Evolutionary conservation across 2,797 vertebrate species (phyloP).

Genomic region (Sparidentex hasta): DNA sequence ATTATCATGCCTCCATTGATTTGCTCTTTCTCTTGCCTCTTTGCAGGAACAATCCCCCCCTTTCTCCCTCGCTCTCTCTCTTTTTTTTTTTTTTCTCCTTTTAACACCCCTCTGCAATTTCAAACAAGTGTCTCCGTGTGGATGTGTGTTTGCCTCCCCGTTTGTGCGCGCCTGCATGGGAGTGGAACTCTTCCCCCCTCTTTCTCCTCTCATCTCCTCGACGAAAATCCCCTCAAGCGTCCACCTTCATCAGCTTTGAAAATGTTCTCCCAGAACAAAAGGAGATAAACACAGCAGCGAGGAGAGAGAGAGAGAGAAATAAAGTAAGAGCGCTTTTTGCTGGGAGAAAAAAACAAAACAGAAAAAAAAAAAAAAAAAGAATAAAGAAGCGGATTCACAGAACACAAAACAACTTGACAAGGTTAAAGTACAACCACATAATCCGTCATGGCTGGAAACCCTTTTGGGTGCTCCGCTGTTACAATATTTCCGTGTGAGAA

Average conservation of each 20-base stretch:
- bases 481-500: slow-evolving; percentile 10
- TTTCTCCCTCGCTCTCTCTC: neutral
- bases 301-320: slow-evolving; percentile 5
- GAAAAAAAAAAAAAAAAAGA: neutral
- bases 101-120: slow-evolving; percentile 58
- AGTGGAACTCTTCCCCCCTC: slow-evolving; percentile 18
- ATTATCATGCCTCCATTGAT: slow-evolving; percentile 78
- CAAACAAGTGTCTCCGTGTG: slow-evolving; percentile 55
- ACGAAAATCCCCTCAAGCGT: slow-evolving; percentile 63
- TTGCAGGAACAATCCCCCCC: slow-evolving; percentile 47
- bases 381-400: slow-evolving; percentile 32
- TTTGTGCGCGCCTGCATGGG: slow-evolving; percentile 22
- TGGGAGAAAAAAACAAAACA: neutral
- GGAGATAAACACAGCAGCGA: slow-evolving; percentile 49
- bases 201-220: slow-evolving; percentile 57
- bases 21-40: slow-evolving; percentile 63
- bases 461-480: slow-evolving; percentile 20
- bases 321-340: neutral
- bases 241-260: slow-evolving; percentile 69
- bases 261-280: slow-evolving; percentile 62
- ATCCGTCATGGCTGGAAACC: slow-evolving; percentile 34
- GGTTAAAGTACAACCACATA: slow-evolving; percentile 30
- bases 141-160: slow-evolving; percentile 19
- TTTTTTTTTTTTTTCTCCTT: slow-evolving; percentile 18
- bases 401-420: slow-evolving; percentile 34